Percentiles rank a stretch among this genome's conserved stretches.
These are phyloP conservation scores for Cryptosula pallasiana DNA, from an alignment of 2,888 invertebrate species.

Conservation along the genomic window DNA sequence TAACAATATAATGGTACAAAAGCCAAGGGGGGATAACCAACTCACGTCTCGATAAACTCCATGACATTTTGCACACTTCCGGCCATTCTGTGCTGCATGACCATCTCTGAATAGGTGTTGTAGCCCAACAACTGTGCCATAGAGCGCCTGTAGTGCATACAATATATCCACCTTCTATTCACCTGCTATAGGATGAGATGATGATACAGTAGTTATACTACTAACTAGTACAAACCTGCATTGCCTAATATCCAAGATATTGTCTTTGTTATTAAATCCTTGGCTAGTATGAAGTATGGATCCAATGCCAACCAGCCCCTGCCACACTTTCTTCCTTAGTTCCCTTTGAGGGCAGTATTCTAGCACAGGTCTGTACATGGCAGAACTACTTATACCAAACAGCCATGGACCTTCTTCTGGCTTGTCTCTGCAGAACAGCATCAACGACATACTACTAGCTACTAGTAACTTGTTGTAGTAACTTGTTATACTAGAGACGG, in stretches of 20 bases:
- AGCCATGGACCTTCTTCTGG: slow-evolving; percentile 74
- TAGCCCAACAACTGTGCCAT: slow-evolving; percentile 71
- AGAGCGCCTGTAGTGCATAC: neutral
- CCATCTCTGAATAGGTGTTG: slow-evolving; percentile 74
- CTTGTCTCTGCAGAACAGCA: slow-evolving; percentile 46
- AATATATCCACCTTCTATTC: neutral
- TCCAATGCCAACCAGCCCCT: slow-evolving; percentile 68
- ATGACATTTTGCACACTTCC: slow-evolving; percentile 70
- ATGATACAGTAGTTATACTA: no score
- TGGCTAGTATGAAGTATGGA: slow-evolving; percentile 60
- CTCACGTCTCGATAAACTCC: slow-evolving; percentile 62
- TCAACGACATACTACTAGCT: no score
- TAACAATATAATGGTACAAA: no score
- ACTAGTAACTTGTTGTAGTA: no score
- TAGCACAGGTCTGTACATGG: slow-evolving; percentile 68
- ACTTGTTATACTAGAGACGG: no score
- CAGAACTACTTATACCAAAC: slow-evolving; percentile 46
- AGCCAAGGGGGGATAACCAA: no score
- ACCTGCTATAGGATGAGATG: no score
- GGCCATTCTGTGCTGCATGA: slow-evolving; percentile 91
- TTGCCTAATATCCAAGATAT: slow-evolving; percentile 72
- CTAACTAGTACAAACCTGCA: slow-evolving; percentile 52
- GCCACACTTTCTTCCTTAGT: slow-evolving; percentile 79
- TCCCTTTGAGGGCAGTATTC: slow-evolving; percentile 76
- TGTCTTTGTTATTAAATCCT: slow-evolving; percentile 61